Evolutionary conservation across 2,797 vertebrate species (phyloP), one percentile per base, ranked within the genome.

Genomic region (Enteromius fasciolatus): DNA sequence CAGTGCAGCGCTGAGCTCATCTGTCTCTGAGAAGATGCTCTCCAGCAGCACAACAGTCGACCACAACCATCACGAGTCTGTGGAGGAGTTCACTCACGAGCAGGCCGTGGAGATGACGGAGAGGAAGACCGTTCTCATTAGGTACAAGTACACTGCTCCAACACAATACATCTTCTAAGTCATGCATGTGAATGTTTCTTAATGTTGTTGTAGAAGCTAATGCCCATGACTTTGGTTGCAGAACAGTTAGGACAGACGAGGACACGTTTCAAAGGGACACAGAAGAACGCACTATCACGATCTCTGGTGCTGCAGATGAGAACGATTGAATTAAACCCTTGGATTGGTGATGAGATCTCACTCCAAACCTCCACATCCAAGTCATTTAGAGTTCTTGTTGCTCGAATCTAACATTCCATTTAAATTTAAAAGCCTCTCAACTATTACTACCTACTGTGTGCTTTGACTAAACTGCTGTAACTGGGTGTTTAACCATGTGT

Each of bases 211-310:
- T 67, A 54, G 74, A 83, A 48, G 0, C 36, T 76, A 46, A 84
- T 86, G 31, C 59, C 48, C 78, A 18, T 69, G 18, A 66, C 7
- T 73, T 87, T 89, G 31, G 50, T 86, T 89, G 87, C 87, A 95
- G 94, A 94, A 94, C 93, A 93, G 92, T 95, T 93, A 95, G 91
- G 88, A 94, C 92, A 86, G 91, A 94, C 2, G 90, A 90, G 36
- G 90, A 94, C 73, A 84, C 80, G 12, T 88, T 92, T 52, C 88
- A 94, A 80, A 93, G 90, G 9, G 85, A 95, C 87, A 92, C 90
- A 77, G 89, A 92, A 78, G 90, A 94, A 85, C 75, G 91, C 73
- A 95, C 92, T 82, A 91, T 95, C 83, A 93, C 67, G 77, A 93
- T 95, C 85, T 92, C 93, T 78, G 93, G 94, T 85, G 93, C 93